These are phyloP conservation scores for Meta bourneti DNA, from an alignment of 2,888 invertebrate genomes.

Conservation along the genomic window DNA sequence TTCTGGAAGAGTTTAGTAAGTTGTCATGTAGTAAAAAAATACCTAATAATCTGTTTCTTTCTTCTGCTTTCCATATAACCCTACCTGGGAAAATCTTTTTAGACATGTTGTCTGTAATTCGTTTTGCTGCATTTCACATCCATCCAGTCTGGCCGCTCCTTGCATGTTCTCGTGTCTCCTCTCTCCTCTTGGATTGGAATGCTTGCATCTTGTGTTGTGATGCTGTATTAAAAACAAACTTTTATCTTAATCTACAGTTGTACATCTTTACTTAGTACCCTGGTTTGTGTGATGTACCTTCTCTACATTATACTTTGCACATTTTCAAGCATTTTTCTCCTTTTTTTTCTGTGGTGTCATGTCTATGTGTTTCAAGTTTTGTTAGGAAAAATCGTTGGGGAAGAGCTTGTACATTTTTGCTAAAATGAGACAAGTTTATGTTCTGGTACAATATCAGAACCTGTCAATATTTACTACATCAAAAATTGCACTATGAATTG, in stretches of 20 bases:
- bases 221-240: constrained; percentile 69
- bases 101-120: constrained; percentile 75
- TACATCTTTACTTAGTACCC: constrained; percentile 71
- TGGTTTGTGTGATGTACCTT: constrained; percentile 72
- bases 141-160: constrained; percentile 69
- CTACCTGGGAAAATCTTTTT: constrained; percentile 72
- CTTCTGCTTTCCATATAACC: constrained; percentile 78
- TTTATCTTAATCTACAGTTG: constrained; percentile 61
- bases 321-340: constrained; percentile 68
- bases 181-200: constrained; percentile 75
- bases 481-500: no score
- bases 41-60: constrained; percentile 76
- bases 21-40: constrained; percentile 80
- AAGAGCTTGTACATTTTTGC: not conserved
- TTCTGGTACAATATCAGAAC: not conserved
- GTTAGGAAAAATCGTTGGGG: constrained; percentile 10
- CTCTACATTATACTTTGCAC: constrained; percentile 73
- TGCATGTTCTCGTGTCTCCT: constrained; percentile 76
- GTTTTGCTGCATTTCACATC: constrained; percentile 74
- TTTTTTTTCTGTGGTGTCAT: constrained; percentile 61
- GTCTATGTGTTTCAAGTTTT: constrained; percentile 58
- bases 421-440: not conserved
- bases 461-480: no score
- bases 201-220: constrained; percentile 76
- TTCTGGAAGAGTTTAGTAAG: constrained; percentile 99